Evolutionary conservation across 2,113 vertebrate species (phyloP), one percentile per base, ranked within the genome.

Genomic region (Catharus bicknelli): DNA sequence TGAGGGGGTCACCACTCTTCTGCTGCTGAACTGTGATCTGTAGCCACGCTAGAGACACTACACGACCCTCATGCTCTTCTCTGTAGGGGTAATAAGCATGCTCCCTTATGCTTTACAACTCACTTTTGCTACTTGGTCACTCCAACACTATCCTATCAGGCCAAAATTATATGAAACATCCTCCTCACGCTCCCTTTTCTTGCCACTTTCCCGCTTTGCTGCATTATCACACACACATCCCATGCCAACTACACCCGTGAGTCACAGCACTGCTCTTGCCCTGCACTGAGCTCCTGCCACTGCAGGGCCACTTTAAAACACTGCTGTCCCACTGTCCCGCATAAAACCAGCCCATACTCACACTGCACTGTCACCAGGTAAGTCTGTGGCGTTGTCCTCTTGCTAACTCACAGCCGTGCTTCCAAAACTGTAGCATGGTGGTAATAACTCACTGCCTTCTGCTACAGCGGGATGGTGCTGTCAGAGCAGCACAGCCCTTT

Each of bases 361-460:
- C 82, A 27, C 40, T 22, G 83, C 55, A 10, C 32, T 38, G 74
- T 73, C 89, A 62, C 54, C 42, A 16, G 22, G 42, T 26, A 22
- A 26, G 55, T 19, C 54, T 21, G 57, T 21, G 34, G 26, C 0
- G 0, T 30, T 67, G 72, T 59, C 30, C 67, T 83, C 5, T 0
- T 40, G 30, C 81, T 76, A 79, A 58, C 57, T 70, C 55, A 54
- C 26, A 30, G 53, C 74, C 0, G 0, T 10, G 57, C 83, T 68
- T 67, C 90, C 80, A 21, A 40, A 87, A 47, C 30, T 42, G 38
- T 9, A 0, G 62, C 77, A 43, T 2, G 7, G 57, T 27, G 59
- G 26, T 23, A 72, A 73, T 50, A 36, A 25, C 69, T 79, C 36
- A 2, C 77, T 82, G 81, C 69, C 77, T 76, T 42, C 74, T 68